Evolutionary conservation across 1,140 invertebrate genomes (phyloP), one percentile per base, ranked within the genome.

Genomic region (Luehdorfia chinensis): DNA sequence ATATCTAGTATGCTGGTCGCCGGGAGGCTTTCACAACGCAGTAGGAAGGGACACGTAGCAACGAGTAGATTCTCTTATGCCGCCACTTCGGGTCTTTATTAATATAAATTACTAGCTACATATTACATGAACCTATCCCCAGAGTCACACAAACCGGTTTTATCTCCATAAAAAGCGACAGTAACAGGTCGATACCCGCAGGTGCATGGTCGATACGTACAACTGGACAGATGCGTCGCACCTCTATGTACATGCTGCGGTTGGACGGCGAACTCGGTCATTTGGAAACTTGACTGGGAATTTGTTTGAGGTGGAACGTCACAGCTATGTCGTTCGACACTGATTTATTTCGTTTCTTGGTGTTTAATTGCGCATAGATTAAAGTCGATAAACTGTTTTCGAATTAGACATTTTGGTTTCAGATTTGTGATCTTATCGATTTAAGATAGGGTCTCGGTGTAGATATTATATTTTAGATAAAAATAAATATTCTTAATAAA

Each of bases 111-210:
- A 6, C 2, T 21, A 6, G 2, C 2, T 21, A 21, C 16, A 11
- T 58, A 27, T 27, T 11, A 11, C 36, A 54, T 62, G 34, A 55
- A 8, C 13, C 49, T 36, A n/a, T 55, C 56, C 60, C 6, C n/a
- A 53, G 50, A 54, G 50, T 52, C 30, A 34, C 19, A 47, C 32
- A n/a, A 56, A 74, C 70, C 59, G 66, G 70, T 74, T 67, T 23
- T 9, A 18, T 18, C 45, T 33, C 37, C 63, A 62, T 61, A 68
- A 73, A 73, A 73, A 73, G 66, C 53, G 59, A 67, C 59, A 63
- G 59, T 60, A 59, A 53, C 59, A 69, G 70, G 66, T 74, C 70
- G 64, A 66, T 67, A 74, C 53, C 63, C 70, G 70, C 70, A 70
- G 70, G 70, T 70, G 70, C 61, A 56, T n/a, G 39, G 36, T 52